Percentiles rank a stretch among this genome's conserved stretches.
phyloP scores from a whole-genome alignment of 2,888 invertebrate genomes.

The Drosophila macrospina region DNA sequence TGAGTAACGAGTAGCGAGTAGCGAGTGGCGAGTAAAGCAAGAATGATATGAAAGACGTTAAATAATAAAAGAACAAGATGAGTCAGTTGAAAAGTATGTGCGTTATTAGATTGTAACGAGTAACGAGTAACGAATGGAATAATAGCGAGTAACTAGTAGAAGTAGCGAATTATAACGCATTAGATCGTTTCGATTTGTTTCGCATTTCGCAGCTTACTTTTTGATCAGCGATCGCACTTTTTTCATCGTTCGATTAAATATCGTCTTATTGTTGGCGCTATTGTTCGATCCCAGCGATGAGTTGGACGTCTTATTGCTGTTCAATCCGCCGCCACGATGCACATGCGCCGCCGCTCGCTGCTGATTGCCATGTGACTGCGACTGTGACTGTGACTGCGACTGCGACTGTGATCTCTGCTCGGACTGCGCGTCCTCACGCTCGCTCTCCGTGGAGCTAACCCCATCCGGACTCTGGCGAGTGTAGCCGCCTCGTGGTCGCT shows the following conservation, averaged over 20 bases:
- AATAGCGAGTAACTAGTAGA: constrained; percentile 32
- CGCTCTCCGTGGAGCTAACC: constrained; percentile 85
- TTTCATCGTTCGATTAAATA: constrained; percentile 94
- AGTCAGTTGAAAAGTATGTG: constrained; percentile 3
- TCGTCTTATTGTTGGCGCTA: constrained; percentile 88
- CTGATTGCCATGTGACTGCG: constrained; percentile 63
- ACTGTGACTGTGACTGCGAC: constrained; percentile 18
- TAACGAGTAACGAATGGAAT: constrained; percentile 20
- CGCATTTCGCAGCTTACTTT: constrained; percentile 83
- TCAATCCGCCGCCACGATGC: constrained; percentile 77
- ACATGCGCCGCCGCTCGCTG: constrained; percentile 80
- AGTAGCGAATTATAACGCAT: constrained; percentile 46
- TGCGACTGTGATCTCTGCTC: constrained; percentile 8
- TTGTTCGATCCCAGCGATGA: constrained; percentile 85
- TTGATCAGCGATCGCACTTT: constrained; percentile 92
- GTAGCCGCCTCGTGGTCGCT: constrained; percentile 47
- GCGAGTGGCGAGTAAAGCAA: constrained; percentile 29
- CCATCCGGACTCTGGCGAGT: constrained; percentile 84
- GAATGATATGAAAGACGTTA: constrained; percentile 32
- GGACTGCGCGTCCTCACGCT: constrained; percentile 81
- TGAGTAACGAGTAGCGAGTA: constrained; percentile 36
- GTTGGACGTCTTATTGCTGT: constrained; percentile 74
- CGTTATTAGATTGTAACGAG: constrained; percentile 40
- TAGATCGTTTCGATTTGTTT: constrained; percentile 10
- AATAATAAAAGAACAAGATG: constrained; percentile 23